Conservation (phyloP, 1,140 invertebrate species). For the Halesus radiatus region DNA sequence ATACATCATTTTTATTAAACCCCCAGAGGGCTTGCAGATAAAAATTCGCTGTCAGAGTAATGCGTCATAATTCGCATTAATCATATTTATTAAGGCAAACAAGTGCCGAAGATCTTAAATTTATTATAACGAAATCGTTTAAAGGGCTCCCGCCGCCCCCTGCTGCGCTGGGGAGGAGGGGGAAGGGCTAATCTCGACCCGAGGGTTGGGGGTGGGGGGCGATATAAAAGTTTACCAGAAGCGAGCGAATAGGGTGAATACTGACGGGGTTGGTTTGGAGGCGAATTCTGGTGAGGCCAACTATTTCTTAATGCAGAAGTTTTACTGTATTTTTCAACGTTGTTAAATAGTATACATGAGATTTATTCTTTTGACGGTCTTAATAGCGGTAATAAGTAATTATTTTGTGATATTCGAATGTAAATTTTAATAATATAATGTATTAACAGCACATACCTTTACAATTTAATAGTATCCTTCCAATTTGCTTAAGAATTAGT, state of each 20-base stretch:
- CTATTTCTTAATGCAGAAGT: no score
- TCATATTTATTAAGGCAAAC: constrained; percentile 26
- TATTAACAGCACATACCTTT: no score
- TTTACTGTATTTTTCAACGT: no score
- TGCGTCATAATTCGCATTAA: constrained; percentile 14
- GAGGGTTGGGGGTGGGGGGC: background rate
- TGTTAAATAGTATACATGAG: no score
- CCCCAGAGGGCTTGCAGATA: background rate
- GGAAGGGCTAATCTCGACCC: background rate
- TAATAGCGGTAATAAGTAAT: no score
- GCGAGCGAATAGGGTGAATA: constrained; percentile 26
- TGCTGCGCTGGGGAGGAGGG: background rate
- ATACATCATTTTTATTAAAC: background rate
- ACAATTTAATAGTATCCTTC: no score
- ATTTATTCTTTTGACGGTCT: no score
- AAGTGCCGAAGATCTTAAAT: constrained; percentile 28
- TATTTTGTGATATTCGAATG: no score
- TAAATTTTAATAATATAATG: no score
- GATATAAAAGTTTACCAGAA: constrained; percentile 41
- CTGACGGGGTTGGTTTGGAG: constrained; percentile 17
- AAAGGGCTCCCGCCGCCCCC: constrained; percentile 10
- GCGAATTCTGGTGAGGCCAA: background rate
- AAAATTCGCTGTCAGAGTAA: background rate
- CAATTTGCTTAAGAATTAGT: no score
- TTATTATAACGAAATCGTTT: constrained; percentile 45